Base-by-base conservation (phyloP, 2,113 vertebrate genomes). In the Reinhardtius hippoglossoides region DNA sequence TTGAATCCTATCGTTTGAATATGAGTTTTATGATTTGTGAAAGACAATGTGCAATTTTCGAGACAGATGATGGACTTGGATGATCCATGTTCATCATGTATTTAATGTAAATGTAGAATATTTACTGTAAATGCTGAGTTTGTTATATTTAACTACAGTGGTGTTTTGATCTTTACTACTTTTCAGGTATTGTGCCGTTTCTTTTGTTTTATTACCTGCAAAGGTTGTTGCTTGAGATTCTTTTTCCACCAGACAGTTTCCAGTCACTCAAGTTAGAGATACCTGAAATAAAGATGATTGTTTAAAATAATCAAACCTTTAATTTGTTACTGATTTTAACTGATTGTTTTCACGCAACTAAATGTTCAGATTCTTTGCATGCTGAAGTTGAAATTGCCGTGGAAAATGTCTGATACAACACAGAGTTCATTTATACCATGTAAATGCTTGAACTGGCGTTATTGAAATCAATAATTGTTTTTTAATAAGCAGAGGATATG, bases 51-150 rank as follows among this genome's bases (percentile, higher is more conserved):
- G 42, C 50, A 77, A 68, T 82, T 76, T 74, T 8, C 50, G 8
- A 61, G 20, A 24, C 31, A 69, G 37, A 63, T 15, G 26, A 58
- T 60, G 1, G 27, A 82, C 82, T 78, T 88, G 86, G 84, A 59
- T 0, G 1, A 82, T 74, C 74, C 71, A 90, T 88, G 86, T 89
- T 82, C 67, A 90, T 91, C 87, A 67, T 89, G 70, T 90, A 86
- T 84, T 85, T 81, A 68, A 75, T 88, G 66, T 87, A 88, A 88
- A 63, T 90, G 76, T 84, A 88, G 31, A 79, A 10, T 84, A 83
- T 89, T 87, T 85, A 78, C 90, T 91, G 68, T 31, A 31, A 31
- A 31, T 31, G 31, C 31, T 31, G 31, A 31, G 31, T 71, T 83
- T 91, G 65, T 78, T 78, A 57, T 82, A 81, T 76, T 71, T 6